Conservation (phyloP, 2,113 vertebrate species). For the Tupaia chinensis region DNA sequence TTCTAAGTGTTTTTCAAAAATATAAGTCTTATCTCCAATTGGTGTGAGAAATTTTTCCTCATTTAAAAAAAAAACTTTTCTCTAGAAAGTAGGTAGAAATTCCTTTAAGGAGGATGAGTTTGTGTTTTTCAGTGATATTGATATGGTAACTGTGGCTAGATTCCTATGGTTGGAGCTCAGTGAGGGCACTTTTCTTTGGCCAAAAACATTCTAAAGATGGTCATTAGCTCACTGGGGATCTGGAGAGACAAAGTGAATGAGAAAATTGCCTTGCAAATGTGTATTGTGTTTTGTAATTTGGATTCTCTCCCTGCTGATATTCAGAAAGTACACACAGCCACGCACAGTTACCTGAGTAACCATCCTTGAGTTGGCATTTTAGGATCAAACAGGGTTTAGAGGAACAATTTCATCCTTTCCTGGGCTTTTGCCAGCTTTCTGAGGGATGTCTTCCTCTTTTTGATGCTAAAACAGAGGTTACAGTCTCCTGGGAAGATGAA, state of each 20-base stretch:
- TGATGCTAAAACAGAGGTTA: slow-evolving; percentile 51
- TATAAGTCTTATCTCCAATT: not conserved
- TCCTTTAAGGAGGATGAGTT: not conserved
- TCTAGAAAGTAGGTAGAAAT: not conserved
- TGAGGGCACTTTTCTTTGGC: not conserved
- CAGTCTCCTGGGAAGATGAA: slow-evolving; percentile 14
- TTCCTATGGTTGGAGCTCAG: not conserved
- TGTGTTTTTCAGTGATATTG: not conserved
- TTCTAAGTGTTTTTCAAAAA: not conserved
- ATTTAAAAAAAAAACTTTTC: not conserved
- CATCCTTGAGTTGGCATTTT: slow-evolving; percentile 66
- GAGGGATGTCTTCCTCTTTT: slow-evolving; percentile 43
- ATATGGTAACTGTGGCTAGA: not conserved
- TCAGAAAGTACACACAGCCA: slow-evolving; percentile 64
- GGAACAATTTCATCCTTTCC: slow-evolving; percentile 63
- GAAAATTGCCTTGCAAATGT: slow-evolving; percentile 78
- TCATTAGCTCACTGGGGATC: slow-evolving; percentile 70
- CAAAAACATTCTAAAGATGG: slow-evolving; percentile 76
- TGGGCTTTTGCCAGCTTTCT: slow-evolving; percentile 68
- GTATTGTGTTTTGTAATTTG: slow-evolving; percentile 56
- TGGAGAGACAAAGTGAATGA: slow-evolving; percentile 80
- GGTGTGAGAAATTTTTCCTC: not conserved
- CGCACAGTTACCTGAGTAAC: slow-evolving; percentile 68
- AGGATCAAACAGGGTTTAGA: slow-evolving; percentile 65
- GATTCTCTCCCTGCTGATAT: slow-evolving; percentile 72